Evolutionary conservation across 2,113 vertebrate species (phyloP).

Genomic region (Dromiciops gliroides): DNA sequence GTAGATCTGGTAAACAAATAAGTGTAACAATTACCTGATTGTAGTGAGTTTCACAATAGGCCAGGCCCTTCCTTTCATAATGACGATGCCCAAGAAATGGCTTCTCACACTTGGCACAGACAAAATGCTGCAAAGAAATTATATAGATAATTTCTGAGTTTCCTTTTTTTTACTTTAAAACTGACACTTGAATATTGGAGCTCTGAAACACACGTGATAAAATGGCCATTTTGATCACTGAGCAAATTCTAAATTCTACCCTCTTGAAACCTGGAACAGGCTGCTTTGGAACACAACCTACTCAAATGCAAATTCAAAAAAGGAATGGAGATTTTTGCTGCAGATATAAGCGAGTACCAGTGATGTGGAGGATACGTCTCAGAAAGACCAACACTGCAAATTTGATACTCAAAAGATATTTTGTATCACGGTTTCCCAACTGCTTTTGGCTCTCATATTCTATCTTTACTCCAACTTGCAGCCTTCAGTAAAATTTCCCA

Average conservation of each 20-base stretch:
- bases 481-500: background rate
- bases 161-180: background rate
- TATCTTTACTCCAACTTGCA: background rate
- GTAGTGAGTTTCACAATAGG: slow-evolving; percentile 98
- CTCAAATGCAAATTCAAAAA: background rate
- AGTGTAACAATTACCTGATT: slow-evolving; percentile 90
- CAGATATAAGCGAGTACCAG: background rate
- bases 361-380: background rate
- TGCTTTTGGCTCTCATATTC: background rate
- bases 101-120: slow-evolving; percentile 99
- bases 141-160: background rate
- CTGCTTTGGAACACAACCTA: background rate
- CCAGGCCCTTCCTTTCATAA: slow-evolving; percentile 97
- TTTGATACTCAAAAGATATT: background rate
- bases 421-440: background rate
- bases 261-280: background rate
- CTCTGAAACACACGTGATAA: background rate
- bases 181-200: background rate
- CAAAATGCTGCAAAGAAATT: slow-evolving; percentile 95
- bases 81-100: slow-evolving; percentile 99
- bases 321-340: background rate
- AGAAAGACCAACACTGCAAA: background rate
- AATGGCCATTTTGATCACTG: too few species aligned
- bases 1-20: background rate
- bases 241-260: background rate